Percentiles rank a stretch among this genome's conserved stretches.
Evolutionary conservation across 1,140 invertebrate species (phyloP).

Genomic region (Mactra quadrangularis): DNA sequence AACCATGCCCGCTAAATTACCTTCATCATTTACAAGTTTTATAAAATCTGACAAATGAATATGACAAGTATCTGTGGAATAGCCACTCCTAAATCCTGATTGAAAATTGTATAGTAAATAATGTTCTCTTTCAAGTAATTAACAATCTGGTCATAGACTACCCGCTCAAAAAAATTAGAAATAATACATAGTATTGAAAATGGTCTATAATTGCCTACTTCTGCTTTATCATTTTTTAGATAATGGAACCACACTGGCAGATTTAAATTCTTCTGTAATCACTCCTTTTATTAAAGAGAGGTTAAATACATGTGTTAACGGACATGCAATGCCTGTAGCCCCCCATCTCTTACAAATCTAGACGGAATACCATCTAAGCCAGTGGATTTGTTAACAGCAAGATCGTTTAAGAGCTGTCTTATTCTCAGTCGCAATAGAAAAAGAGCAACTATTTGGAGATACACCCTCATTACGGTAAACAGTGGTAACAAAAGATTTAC

Average conservation of each 20-base stretch:
- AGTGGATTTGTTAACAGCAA: no score
- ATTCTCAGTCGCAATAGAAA: no score
- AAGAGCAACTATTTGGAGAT: no score
- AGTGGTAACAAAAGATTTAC: no score
- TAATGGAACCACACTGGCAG: slow-evolving; percentile 25
- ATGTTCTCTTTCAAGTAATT: slow-evolving; percentile 8
- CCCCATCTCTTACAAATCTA: no score
- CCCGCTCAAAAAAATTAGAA: slow-evolving; percentile 24
- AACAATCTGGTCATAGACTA: slow-evolving; percentile 32
- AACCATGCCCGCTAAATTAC: slow-evolving; percentile 1
- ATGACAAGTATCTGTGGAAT: slow-evolving; percentile 9
- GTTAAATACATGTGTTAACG: no score
- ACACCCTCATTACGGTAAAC: no score
- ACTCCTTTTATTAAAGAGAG: slow-evolving; percentile 29
- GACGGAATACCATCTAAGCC: no score
- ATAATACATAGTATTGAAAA: slow-evolving; percentile 24
- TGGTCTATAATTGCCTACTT: slow-evolving; percentile 33
- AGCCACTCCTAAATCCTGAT: not conserved
- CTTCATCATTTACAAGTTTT: slow-evolving; percentile 1
- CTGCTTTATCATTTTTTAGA: slow-evolving; percentile 30
- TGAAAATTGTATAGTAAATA: no score
- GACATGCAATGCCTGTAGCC: no score
- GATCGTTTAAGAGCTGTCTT: no score
- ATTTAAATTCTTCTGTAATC: slow-evolving; percentile 29
- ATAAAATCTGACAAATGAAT: slow-evolving; percentile 28